Evolutionary conservation across 2,797 vertebrate genomes (phyloP).

Genomic region (Lutjanus argentimaculatus): DNA sequence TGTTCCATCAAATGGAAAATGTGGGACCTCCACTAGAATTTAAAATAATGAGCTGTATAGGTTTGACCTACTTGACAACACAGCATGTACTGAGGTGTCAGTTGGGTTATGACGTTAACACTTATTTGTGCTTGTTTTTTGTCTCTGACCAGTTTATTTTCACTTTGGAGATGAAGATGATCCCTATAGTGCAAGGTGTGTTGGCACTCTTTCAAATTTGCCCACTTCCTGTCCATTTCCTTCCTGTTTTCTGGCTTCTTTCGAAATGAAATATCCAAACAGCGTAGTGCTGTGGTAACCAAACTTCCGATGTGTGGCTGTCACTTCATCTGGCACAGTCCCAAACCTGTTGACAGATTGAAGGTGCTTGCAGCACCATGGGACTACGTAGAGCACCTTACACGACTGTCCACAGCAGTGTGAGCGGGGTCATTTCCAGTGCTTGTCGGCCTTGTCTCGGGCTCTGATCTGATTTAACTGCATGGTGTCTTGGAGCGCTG

Average conservation of each 20-base stretch:
- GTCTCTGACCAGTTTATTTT: constrained; percentile 35
- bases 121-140: constrained; percentile 2
- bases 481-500: constrained; percentile 45
- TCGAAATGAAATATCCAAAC: constrained; percentile 31
- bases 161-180: constrained; percentile 46
- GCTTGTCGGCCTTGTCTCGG: constrained; percentile 25
- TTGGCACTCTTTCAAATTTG: constrained; percentile 53
- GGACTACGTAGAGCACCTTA: background rate
- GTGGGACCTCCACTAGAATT: background rate
- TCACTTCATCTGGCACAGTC: constrained; percentile 11
- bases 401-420: constrained; percentile 29
- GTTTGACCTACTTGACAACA: background rate
- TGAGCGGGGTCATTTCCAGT: constrained; percentile 40
- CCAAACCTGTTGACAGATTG: constrained; percentile 40
- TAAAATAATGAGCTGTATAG: background rate
- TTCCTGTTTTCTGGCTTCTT: constrained; percentile 35
- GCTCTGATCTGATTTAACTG: constrained; percentile 49
- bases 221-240: constrained; percentile 34
- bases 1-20: background rate
- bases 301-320: constrained; percentile 16
- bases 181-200: constrained; percentile 37
- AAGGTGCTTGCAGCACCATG: constrained; percentile 23
- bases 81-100: background rate
- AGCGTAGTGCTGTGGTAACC: background rate
- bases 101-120: constrained; percentile 4